Conservation (phyloP, 1,140 invertebrate genomes). For the Copidosoma floridanum region DNA sequence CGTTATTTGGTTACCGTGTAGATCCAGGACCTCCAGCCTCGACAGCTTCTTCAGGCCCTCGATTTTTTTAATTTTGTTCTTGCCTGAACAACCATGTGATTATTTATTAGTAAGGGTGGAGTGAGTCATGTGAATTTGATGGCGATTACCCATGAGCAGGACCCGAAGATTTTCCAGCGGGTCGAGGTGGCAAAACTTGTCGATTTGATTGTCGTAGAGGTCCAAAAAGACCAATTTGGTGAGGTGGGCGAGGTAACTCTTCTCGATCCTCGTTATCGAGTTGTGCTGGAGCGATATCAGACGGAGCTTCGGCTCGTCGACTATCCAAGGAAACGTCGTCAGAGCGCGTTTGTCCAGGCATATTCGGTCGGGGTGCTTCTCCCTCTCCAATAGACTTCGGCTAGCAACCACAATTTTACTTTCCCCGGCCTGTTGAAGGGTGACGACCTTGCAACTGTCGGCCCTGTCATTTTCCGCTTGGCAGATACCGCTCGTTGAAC, state of each 20-base stretch:
- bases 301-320: constrained; percentile 74
- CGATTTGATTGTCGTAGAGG: constrained; percentile 91
- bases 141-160: constrained; percentile 76
- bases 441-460: constrained; percentile 41
- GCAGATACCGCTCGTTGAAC: constrained; percentile 39
- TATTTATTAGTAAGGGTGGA: too few species aligned
- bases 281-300: constrained; percentile 90
- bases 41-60: constrained; percentile 71
- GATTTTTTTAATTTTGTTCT: constrained; percentile 71
- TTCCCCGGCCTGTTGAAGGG: constrained; percentile 54
- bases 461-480: constrained; percentile 49
- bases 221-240: constrained; percentile 86
- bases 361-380: constrained; percentile 74
- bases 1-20: constrained; percentile 86
- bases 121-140: too few species aligned
- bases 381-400: constrained; percentile 66
- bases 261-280: constrained; percentile 75
- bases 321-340: constrained; percentile 74
- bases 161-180: constrained; percentile 76
- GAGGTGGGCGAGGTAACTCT: constrained; percentile 61
- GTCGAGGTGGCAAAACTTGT: constrained; percentile 75
- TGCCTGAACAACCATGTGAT: constrained; percentile 45
- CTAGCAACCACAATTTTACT: constrained; percentile 64
- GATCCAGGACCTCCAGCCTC: constrained; percentile 84
- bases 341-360: constrained; percentile 74